Conservation (phyloP, 2,797 vertebrate genomes). For the Valencia hispanica region DNA sequence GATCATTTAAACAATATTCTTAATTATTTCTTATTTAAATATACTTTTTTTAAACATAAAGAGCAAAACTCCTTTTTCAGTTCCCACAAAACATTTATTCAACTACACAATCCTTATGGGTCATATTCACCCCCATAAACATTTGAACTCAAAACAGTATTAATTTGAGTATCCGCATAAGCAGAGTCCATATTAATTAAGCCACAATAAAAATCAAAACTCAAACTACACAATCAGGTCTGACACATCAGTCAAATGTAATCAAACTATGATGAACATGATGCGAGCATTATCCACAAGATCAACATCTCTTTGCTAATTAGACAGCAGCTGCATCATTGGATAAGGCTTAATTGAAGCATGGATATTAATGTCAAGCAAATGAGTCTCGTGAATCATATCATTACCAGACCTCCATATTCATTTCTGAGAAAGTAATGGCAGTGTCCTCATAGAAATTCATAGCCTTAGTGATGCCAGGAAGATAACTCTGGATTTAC, state of each 20-base stretch:
- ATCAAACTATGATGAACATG: not conserved
- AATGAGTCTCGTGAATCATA: not conserved
- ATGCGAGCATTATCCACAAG: not conserved
- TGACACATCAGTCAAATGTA: not conserved
- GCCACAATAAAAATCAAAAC: not conserved
- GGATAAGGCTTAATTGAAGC: conserved; percentile 7
- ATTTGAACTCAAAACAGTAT: not conserved
- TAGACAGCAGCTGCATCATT: conserved; percentile 15
- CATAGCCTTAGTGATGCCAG: conserved; percentile 22
- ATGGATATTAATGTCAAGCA: conserved; percentile 34
- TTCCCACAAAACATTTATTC: not conserved
- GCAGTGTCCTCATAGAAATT: conserved; percentile 27
- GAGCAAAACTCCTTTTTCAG: not conserved
- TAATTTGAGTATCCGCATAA: not conserved
- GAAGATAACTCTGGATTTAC: conserved; percentile 31
- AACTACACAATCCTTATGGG: not conserved
- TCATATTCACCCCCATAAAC: not conserved
- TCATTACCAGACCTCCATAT: conserved; percentile 34
- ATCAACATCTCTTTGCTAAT: conserved; percentile 7
- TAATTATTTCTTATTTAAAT: not conserved
- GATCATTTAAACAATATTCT: not conserved
- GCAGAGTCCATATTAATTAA: not conserved
- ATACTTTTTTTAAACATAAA: not conserved
- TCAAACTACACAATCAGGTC: not conserved
- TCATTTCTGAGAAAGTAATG: conserved; percentile 47